Percentiles rank a stretch among this genome's conserved stretches.
phyloP scores from a whole-genome alignment of 2,797 vertebrate genomes.

The Potorous gilbertii region DNA sequence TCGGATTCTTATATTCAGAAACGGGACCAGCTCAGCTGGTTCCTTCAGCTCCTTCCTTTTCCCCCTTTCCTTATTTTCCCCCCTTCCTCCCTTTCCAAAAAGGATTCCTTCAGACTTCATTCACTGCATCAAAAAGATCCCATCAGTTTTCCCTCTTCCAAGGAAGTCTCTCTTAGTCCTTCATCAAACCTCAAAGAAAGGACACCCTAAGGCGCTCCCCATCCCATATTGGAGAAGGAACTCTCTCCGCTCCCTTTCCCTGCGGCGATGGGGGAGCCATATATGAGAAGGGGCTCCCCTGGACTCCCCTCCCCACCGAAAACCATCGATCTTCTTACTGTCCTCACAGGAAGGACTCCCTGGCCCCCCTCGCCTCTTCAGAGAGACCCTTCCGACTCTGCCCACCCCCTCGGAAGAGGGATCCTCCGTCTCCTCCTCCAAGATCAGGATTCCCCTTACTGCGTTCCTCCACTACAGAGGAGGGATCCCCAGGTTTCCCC shows the following conservation, averaged over 20 bases:
- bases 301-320: background rate
- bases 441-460: background rate
- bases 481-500: background rate
- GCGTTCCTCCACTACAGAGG: too few relatives aligned
- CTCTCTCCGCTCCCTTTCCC: background rate
- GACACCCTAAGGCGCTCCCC: background rate
- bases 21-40: background rate
- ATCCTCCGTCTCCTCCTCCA: background rate
- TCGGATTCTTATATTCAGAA: background rate
- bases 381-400: background rate
- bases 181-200: background rate
- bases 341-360: background rate
- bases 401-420: background rate
- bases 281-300: background rate
- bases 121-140: background rate
- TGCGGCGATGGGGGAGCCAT: background rate
- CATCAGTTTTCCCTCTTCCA: background rate
- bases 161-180: background rate
- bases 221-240: background rate
- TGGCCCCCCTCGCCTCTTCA: background rate
- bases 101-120: background rate
- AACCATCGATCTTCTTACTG: background rate
- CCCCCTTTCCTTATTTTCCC: background rate
- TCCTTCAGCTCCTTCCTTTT: background rate
- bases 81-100: background rate